Evolutionary conservation across 2,888 invertebrate genomes (phyloP).

Genomic region (Amphipyra tragopoginis): DNA sequence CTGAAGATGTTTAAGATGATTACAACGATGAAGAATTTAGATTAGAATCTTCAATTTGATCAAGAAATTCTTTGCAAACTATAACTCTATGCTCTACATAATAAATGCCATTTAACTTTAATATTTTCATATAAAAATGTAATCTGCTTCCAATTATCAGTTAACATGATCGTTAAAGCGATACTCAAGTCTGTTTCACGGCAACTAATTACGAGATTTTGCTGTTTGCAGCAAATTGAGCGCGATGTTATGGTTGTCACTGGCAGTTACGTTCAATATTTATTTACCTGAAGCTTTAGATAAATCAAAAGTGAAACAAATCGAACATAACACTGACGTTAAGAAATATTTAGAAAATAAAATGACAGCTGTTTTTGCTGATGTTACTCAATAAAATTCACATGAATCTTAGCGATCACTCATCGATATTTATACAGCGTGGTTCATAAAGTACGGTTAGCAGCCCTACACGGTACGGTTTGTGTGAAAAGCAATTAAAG

Average conservation of each 20-base stretch:
- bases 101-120: constrained; percentile 22
- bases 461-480: constrained; percentile 58
- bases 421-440: constrained; percentile 34
- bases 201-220: constrained; percentile 34
- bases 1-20: constrained; percentile 28
- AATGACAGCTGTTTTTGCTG: constrained; percentile 13
- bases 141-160: constrained; percentile 45
- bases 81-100: constrained; percentile 24
- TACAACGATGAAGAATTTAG: constrained; percentile 17
- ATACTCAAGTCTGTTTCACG: constrained; percentile 23
- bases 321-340: background rate
- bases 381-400: background rate
- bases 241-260: constrained; percentile 24
- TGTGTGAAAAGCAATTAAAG: constrained; percentile 71
- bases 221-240: constrained; percentile 17
- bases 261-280: background rate
- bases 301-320: background rate
- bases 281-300: too few species aligned
- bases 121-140: constrained; percentile 39
- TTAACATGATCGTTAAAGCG: constrained; percentile 32
- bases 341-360: background rate
- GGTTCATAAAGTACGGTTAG: constrained; percentile 45
- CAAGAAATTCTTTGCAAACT: constrained; percentile 7
- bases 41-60: constrained; percentile 21
- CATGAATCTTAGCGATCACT: constrained; percentile 19